phyloP scores from a whole-genome alignment of 1,140 invertebrate species.

The Penaeus japonicus region DNA sequence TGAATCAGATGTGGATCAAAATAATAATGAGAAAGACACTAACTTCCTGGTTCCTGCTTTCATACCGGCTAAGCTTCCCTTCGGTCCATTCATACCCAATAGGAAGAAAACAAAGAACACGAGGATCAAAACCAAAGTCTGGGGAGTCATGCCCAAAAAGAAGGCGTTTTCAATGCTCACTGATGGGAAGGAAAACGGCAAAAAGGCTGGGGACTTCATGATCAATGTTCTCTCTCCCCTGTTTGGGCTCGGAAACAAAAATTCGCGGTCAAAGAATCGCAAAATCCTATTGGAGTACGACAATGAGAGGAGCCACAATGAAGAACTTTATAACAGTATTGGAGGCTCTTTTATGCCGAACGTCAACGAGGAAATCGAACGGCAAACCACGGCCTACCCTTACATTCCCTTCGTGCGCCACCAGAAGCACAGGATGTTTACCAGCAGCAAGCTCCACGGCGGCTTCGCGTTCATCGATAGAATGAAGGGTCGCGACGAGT shows the following conservation, averaged over 20 bases:
- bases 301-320: background rate
- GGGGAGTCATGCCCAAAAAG: background rate
- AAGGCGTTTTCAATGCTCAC: background rate
- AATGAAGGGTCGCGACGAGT: background rate
- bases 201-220: slow-evolving; percentile 26
- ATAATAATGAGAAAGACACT: background rate
- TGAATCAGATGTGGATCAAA: no score
- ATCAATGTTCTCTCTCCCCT: slow-evolving; percentile 28
- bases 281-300: slow-evolving; percentile 31
- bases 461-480: slow-evolving; percentile 31
- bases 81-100: slow-evolving; percentile 36
- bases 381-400: background rate
- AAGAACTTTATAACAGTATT: slow-evolving; percentile 38
- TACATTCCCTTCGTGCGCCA: background rate
- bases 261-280: background rate
- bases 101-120: background rate
- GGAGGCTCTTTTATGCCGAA: slow-evolving; percentile 9
- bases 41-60: slow-evolving; percentile 4
- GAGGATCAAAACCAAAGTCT: background rate
- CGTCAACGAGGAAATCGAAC: background rate
- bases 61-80: slow-evolving; percentile 41
- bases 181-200: background rate
- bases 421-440: slow-evolving; percentile 4
- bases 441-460: slow-evolving; percentile 37
- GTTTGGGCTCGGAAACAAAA: background rate